These are phyloP conservation scores for Umimayanthus kanabou DNA, from an alignment of 92 coral and sea anemone species.

Conservation along the genomic window DNA sequence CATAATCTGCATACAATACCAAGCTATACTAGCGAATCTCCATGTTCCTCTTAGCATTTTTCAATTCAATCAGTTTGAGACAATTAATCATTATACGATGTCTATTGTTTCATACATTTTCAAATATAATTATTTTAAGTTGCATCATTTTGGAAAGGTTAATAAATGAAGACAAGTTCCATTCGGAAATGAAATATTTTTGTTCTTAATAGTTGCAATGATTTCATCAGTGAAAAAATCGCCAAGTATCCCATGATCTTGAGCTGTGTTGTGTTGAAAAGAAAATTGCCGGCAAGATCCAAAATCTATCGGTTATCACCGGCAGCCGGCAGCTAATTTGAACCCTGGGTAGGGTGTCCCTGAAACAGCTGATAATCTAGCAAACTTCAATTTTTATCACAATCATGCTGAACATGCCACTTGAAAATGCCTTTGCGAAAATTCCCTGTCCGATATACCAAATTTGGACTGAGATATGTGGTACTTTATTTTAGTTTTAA, in stretches of 20 bases:
- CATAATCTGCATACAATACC: neutral
- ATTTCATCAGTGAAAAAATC: slow-evolving; percentile 16
- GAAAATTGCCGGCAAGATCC: slow-evolving; percentile 15
- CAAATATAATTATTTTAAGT: neutral
- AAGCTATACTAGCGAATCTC: slow-evolving; percentile 13
- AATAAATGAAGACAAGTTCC: slow-evolving; percentile 2
- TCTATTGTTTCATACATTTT: slow-evolving; percentile 12
- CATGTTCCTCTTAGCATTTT: slow-evolving; percentile 20
- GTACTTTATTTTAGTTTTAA: neutral
- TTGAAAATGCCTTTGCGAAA: neutral
- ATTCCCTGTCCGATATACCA: slow-evolving; percentile 1
- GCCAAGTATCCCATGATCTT: slow-evolving; percentile 15
- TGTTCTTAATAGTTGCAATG: slow-evolving; percentile 9
- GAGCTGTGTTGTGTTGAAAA: slow-evolving; percentile 11
- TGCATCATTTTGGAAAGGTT: slow-evolving; percentile 12
- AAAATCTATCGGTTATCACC: slow-evolving; percentile 13
- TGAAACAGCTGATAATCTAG: neutral
- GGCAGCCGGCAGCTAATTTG: slow-evolving; percentile 10
- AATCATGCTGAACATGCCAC: slow-evolving; percentile 7
- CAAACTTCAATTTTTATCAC: neutral
- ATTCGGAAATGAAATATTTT: slow-evolving; percentile 11
- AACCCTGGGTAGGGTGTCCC: slow-evolving; percentile 12
- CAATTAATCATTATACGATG: slow-evolving; percentile 7
- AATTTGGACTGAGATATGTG: slow-evolving; percentile 7
- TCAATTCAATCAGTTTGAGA: slow-evolving; percentile 14